These are phyloP conservation scores for Chaetura pelagica DNA, from an alignment of 2,113 vertebrate genomes.

Conservation along the genomic window DNA sequence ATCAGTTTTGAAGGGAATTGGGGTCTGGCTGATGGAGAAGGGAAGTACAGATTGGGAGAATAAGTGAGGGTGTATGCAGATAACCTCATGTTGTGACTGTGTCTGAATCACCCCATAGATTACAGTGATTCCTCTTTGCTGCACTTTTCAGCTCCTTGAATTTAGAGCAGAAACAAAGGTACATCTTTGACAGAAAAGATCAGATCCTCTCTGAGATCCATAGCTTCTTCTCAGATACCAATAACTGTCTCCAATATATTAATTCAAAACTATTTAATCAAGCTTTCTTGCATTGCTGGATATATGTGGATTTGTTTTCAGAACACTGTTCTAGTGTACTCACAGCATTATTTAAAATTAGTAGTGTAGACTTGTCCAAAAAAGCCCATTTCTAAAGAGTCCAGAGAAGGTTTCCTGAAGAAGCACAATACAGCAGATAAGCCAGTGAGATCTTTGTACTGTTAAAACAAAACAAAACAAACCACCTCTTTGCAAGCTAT, in stretches of 20 bases:
- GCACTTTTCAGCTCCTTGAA: neutral
- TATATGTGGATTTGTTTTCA: neutral
- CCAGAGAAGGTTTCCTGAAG: neutral
- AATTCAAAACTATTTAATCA: neutral
- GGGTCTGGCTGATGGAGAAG: neutral
- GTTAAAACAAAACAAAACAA: neutral
- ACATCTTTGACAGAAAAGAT: neutral
- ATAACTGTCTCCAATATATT: neutral
- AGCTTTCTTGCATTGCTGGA: neutral
- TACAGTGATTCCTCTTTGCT: neutral
- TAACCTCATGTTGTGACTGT: neutral
- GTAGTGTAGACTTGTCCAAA: neutral
- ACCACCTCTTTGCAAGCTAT: neutral
- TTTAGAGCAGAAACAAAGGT: neutral
- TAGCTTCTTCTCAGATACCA: neutral
- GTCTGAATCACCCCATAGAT: neutral
- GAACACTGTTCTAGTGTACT: neutral
- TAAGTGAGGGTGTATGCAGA: neutral
- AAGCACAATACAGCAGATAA: neutral
- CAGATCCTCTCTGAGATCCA: neutral
- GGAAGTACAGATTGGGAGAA: neutral
- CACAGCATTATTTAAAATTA: neutral
- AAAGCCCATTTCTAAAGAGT: neutral
- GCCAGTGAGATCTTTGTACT: neutral
- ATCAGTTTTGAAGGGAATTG: neutral